Evolutionary conservation across 2,797 vertebrate genomes (phyloP), one percentile per base, ranked within the genome.

Genomic region (Clarias pachynema): DNA sequence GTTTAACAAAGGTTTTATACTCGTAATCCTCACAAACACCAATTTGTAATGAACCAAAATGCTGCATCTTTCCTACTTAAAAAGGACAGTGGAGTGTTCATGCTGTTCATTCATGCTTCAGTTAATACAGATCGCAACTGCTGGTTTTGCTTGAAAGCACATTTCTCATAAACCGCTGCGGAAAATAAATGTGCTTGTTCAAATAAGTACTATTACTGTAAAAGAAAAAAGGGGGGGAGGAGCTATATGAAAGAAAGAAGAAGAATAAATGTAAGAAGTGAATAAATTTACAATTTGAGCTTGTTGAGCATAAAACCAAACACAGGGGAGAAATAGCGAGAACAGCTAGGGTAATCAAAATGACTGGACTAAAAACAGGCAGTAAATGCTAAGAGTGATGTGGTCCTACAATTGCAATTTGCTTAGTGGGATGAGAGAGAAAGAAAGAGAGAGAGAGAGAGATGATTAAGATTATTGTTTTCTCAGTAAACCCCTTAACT

Each of bases 401-500:
- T 62, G 49, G 49, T 22, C 73, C 31, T 75, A 31, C 49, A 75
- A 57, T 75, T 77, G 53, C 29, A 26, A 40, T n/a, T 79, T 77
- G 53, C 18, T 72, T 72, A 44, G 72, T 53, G 44, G n/a, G 31
- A 60, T 40, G 29, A 62, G 59, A 79, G 37, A 83, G 87, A 26
- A 26, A 82, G 12, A 62, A 24, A 65, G 34, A 80, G 86, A 81
- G 53, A 87, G 34, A 63, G 69, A 66, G 73, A 86, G 37, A 69
- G 84, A 83, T 83, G 73, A 84, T 83, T 78, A 84, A 63, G 62
- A 87, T 87, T 82, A 84, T 78, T 78, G 75, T 72, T 86, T 90
- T 86, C 88, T 89, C 85, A 44, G 65, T 88, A 87, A 81, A 75
- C 77, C 70, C 72, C 66, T 86, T 86, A 90, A 80, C 73, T 86